Evolutionary conservation across 2,888 invertebrate genomes (phyloP).

Genomic region (Xylocampa areola): DNA sequence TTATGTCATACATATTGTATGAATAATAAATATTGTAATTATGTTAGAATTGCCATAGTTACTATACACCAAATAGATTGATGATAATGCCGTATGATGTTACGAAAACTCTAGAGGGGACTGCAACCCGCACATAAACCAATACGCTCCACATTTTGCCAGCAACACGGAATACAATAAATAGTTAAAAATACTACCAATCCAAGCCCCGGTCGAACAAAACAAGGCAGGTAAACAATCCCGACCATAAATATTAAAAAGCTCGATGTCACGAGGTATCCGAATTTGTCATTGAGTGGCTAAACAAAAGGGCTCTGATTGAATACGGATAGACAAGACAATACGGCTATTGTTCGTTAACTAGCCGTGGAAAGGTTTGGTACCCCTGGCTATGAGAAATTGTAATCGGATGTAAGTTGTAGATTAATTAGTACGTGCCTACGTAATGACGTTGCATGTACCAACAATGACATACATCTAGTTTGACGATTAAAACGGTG

Average conservation of each 20-base stretch:
- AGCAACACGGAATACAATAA: constrained; percentile 3
- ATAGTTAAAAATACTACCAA: constrained; percentile 3
- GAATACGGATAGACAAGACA: constrained; percentile 69
- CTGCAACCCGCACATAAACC: no score
- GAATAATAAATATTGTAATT: no score
- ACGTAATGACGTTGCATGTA: not conserved
- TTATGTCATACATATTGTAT: no score
- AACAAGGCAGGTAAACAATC: constrained; percentile 38
- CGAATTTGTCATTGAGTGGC: constrained; percentile 71
- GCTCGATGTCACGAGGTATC: constrained; percentile 42
- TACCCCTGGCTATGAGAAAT: constrained; percentile 43
- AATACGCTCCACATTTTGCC: not conserved
- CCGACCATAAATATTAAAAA: constrained; percentile 51
- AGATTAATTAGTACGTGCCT: not conserved
- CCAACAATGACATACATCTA: no score
- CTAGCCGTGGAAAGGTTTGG: constrained; percentile 42
- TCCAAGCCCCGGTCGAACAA: not conserved
- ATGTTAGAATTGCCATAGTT: no score
- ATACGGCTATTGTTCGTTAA: constrained; percentile 59
- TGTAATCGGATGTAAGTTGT: constrained; percentile 7
- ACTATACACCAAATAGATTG: no score
- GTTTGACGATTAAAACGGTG: no score
- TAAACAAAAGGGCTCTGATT: constrained; percentile 72
- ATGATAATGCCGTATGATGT: no score
- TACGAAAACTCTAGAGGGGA: no score